Base-by-base conservation (phyloP, 2,113 vertebrate genomes). In the Onychorhynchus coronatus region DNA sequence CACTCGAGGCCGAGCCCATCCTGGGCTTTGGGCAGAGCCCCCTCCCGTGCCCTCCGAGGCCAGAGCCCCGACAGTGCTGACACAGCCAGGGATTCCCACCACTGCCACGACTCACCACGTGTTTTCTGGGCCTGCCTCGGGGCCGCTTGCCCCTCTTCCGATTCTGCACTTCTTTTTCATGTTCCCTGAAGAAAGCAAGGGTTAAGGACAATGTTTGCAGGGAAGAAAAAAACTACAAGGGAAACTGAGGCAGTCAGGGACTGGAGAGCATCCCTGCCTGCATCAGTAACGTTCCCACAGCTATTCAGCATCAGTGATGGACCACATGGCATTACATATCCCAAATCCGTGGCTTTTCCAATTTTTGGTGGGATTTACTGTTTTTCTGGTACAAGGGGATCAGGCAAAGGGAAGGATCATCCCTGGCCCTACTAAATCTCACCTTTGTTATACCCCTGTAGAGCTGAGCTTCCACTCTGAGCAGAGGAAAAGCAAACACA, bases 131-230 rank as follows among this genome's bases (percentile, higher is more conserved):
- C 89, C 99, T 97, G 90, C 99, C 99, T 70, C 99, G 96, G 1
- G 99, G 99, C 67, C 99, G 88, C 88, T 99, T 99, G 52, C 99
- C 99, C 87, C 98, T 98, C 81, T 99, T 99, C 21, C 98, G 97
- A 85, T 98, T 98, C 93, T 99, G 98, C 24, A 98, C 97, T 95
- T 99, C 99, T 94, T 99, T 99, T 50, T 99, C 99, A 1, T 99
- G 99, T 73, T 99, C 99, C 97, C 99, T 99, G 91, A 19, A 93
- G 94, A 93, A 49, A 75, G 88, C 11, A 35, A 63, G 1, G 6
- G 11, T 84, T 33, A 47, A 86, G 22, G 35, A 85, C 27, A 41
- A n/a, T 1, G 37, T 89, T 71, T 52, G 39, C 6, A 3, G 24
- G 39, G n/a, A 50, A n/a, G 35, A 18, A n/a, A 41, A 59, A n/a